A percentile compares a stretch with the other conserved stretches of the same genome.
Evolutionary conservation across 2,888 invertebrate species (phyloP).

Genomic region (Agrotis segetum): DNA sequence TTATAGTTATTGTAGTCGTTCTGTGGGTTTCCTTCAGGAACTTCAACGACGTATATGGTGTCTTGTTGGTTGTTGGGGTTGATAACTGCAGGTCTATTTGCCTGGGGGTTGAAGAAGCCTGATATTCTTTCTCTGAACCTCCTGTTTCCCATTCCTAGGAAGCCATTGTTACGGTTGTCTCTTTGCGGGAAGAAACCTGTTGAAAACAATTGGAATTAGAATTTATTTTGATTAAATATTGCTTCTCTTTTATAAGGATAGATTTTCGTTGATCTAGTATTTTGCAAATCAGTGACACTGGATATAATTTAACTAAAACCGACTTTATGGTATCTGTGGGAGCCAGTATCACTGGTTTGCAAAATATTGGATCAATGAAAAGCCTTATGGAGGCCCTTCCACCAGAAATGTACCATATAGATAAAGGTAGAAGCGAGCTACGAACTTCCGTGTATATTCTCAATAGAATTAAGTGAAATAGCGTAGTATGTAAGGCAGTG

Average conservation of each 20-base stretch:
- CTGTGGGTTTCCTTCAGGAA: neutral
- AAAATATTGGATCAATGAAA: constrained; percentile 6
- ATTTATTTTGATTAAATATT: neutral
- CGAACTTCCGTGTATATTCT: neutral
- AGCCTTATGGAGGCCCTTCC: neutral
- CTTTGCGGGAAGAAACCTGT: constrained; percentile 78
- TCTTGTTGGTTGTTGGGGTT: constrained; percentile 23
- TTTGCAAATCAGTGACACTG: neutral
- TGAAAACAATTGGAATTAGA: constrained; percentile 22
- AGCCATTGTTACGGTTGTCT: constrained; percentile 67
- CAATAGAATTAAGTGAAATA: neutral
- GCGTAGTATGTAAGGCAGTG: neutral
- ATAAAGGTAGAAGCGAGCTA: constrained; percentile 8
- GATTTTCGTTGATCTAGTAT: constrained; percentile 18
- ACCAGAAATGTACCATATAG: neutral
- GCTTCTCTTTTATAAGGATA: neutral
- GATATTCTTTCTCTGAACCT: constrained; percentile 68
- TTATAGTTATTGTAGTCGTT: constrained; percentile 36
- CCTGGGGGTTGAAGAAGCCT: constrained; percentile 62
- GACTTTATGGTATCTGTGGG: no score
- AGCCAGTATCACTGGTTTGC: neutral
- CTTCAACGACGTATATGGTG: constrained; percentile 37
- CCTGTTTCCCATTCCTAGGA: constrained; percentile 59
- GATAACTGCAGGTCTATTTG: constrained; percentile 47
- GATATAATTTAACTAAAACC: no score